Evolutionary conservation across 1,140 invertebrate genomes (phyloP).

Genomic region (Drosophila mojavensis): DNA sequence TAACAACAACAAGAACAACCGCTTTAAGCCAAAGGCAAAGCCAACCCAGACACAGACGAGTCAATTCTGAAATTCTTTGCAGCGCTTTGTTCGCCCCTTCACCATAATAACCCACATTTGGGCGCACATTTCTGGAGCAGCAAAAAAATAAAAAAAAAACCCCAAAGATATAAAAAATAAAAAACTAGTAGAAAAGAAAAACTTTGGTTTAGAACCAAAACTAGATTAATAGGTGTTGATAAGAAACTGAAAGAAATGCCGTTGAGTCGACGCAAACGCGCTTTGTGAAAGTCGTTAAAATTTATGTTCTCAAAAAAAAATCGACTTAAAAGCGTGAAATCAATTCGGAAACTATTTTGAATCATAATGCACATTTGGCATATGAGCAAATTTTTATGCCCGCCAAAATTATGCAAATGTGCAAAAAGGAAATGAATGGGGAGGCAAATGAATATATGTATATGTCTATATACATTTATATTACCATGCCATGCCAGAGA

Average conservation of each 20-base stretch:
- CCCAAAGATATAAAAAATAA: slow-evolving; percentile 21
- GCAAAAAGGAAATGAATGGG: background rate
- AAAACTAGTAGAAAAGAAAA: slow-evolving; percentile 2
- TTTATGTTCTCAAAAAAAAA: slow-evolving; percentile 6
- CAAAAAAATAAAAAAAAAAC: slow-evolving; percentile 2
- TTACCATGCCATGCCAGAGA: too few species aligned
- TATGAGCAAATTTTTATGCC: background rate
- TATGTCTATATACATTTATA: too few species aligned
- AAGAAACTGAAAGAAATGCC: slow-evolving; percentile 51
- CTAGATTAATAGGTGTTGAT: slow-evolving; percentile 75
- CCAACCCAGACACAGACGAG: slow-evolving; percentile 20
- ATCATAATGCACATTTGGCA: background rate
- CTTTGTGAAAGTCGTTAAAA: slow-evolving; percentile 34
- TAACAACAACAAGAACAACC: slow-evolving; percentile 22
- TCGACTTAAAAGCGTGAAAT: slow-evolving; percentile 11
- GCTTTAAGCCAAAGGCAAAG: slow-evolving; percentile 12
- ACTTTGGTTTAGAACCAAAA: slow-evolving; percentile 28
- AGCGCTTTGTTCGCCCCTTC: slow-evolving; percentile 53
- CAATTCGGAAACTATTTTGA: slow-evolving; percentile 16
- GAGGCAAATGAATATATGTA: background rate
- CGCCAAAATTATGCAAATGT: slow-evolving; percentile 4
- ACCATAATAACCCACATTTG: slow-evolving; percentile 71
- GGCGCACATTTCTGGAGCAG: slow-evolving; percentile 51
- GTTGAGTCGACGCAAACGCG: slow-evolving; percentile 27
- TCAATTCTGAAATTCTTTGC: slow-evolving; percentile 60